Evolutionary conservation across 2,888 invertebrate genomes (phyloP).

Genomic region (Apodemia duryi): DNA sequence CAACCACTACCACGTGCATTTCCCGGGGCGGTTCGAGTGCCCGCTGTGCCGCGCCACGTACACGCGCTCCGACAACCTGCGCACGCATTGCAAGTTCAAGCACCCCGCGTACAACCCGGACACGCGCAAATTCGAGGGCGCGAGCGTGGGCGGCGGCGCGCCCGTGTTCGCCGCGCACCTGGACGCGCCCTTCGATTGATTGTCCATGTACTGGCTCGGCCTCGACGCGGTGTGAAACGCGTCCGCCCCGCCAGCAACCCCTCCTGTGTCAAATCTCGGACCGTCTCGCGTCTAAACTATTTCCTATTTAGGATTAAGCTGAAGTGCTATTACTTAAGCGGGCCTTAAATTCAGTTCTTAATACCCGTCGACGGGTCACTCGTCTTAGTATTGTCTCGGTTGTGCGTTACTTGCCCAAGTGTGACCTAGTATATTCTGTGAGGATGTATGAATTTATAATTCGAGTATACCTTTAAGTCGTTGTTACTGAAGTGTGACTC

Average conservation of each 20-base stretch:
- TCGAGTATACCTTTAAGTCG: conserved; percentile 46
- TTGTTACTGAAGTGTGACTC: conserved; percentile 60
- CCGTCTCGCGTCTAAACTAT: conserved; percentile 57
- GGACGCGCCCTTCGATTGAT: conserved; percentile 78
- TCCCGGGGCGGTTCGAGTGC: conserved; percentile 95
- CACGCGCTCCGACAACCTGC: conserved; percentile 94
- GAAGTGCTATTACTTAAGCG: conserved; percentile 76
- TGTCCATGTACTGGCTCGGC: conserved; percentile 67
- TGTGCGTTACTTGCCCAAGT: conserved; percentile 77
- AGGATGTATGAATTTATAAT: conserved; percentile 40
- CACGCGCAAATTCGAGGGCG: conserved; percentile 90
- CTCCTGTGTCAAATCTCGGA: conserved; percentile 52
- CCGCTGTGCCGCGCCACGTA: conserved; percentile 94
- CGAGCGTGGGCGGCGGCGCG: conserved; percentile 56
- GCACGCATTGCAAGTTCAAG: conserved; percentile 95
- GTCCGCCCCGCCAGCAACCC: conserved; percentile 41
- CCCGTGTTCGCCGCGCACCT: conserved; percentile 79
- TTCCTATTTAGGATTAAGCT: conserved; percentile 75
- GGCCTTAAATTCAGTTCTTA: conserved; percentile 53
- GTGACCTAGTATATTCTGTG: conserved; percentile 61
- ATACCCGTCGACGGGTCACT: conserved; percentile 52
- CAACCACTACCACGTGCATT: conserved; percentile 96
- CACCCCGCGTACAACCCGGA: conserved; percentile 92
- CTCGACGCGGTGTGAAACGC: conserved; percentile 59
- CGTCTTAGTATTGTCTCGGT: conserved; percentile 75